Conservation (phyloP, 2,888 invertebrate genomes). For the Spialia ferax region DNA sequence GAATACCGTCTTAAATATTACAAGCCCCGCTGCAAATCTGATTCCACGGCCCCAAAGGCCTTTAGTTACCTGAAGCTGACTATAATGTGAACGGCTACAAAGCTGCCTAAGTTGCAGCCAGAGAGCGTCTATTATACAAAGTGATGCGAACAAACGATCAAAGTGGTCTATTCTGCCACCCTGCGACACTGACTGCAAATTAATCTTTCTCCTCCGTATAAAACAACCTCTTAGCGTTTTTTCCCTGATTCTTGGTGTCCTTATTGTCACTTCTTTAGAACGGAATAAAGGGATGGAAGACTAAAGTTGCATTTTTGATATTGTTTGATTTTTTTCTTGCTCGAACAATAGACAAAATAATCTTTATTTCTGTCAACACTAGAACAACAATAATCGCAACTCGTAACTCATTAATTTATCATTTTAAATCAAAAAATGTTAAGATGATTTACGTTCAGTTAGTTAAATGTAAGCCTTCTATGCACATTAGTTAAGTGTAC, state of each 20-base stretch:
- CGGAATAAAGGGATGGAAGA: not conserved
- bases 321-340: not conserved
- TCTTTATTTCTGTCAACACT: too few species aligned
- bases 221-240: conserved; percentile 18
- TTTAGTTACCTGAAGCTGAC: conserved; percentile 21
- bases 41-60: conserved; percentile 45
- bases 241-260: not conserved
- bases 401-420: too few species aligned
- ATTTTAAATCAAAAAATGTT: too few species aligned
- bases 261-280: not conserved
- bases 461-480: too few species aligned
- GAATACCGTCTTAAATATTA: conserved; percentile 55
- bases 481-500: too few species aligned
- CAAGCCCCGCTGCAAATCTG: conserved; percentile 51
- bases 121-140: conserved; percentile 47
- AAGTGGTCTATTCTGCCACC: conserved; percentile 31
- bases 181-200: conserved; percentile 28
- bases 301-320: not conserved
- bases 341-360: not conserved
- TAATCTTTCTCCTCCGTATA: conserved; percentile 23
- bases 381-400: too few species aligned
- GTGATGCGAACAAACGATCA: conserved; percentile 35
- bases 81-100: conserved; percentile 23
- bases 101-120: conserved; percentile 44
- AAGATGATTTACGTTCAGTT: too few species aligned